These are phyloP conservation scores for Okamejei kenojei DNA, from an alignment of 2,797 vertebrate genomes.

Conservation along the genomic window DNA sequence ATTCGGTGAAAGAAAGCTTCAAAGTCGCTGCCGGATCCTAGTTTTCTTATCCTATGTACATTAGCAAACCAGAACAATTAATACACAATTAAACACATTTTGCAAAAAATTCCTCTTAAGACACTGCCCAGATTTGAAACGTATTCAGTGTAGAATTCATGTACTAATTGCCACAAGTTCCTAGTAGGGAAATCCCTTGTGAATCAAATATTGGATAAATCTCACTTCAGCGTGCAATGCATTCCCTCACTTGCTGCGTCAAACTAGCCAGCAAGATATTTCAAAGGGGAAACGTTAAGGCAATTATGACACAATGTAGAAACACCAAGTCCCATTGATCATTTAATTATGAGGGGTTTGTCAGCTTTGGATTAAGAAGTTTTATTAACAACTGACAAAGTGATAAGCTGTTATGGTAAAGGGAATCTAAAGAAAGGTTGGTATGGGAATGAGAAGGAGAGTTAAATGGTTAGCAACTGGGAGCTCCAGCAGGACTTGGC, in stretches of 20 bases:
- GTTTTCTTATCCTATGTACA: slow-evolving; percentile 76
- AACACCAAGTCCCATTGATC: too few relatives aligned
- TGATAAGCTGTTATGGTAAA: neutral
- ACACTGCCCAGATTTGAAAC: neutral
- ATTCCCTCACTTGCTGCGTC: neutral
- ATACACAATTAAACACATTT: neutral
- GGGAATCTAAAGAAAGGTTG: too few relatives aligned
- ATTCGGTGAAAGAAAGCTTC: slow-evolving; percentile 93
- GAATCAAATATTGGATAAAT: neutral
- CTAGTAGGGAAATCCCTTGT: neutral
- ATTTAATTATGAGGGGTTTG: neutral
- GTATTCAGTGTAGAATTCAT: neutral
- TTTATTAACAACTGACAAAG: neutral
- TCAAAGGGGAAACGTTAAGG: neutral
- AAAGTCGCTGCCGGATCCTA: slow-evolving; percentile 94
- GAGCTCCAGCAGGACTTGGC: too few relatives aligned
- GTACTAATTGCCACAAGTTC: neutral
- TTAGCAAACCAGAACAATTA: neutral
- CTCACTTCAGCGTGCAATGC: neutral
- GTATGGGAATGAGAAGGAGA: too few relatives aligned
- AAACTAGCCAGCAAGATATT: neutral
- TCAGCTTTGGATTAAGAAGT: neutral
- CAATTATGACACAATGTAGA: neutral
- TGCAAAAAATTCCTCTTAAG: neutral
- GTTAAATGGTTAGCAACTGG: too few relatives aligned